Evolutionary conservation across 1,140 invertebrate genomes (phyloP), one percentile per base, ranked within the genome.

Genomic region (Zaprionus davidi): DNA sequence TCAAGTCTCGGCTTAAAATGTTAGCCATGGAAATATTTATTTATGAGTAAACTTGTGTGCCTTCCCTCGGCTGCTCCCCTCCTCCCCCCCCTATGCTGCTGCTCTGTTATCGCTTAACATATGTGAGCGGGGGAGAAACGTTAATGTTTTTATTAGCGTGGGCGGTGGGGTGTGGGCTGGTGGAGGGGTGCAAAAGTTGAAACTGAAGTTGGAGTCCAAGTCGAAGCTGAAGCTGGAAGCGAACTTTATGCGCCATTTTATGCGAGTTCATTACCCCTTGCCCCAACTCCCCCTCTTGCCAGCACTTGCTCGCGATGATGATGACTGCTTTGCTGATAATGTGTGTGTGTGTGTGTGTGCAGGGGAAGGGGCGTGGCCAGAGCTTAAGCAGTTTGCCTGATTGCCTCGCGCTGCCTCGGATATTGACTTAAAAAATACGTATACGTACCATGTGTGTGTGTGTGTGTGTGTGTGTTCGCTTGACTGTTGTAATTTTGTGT

Each of bases 101-200:
- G 31, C 31, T 9, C 31, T 44, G 41, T 15, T 13, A 38, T 12
- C 6, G 15, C 20, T 9, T 11, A 17, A 28, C 46, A 62, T 57
- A 71, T 76, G 55, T 70, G 64, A 34, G 44, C 38, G 38, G 28
- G 60, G 36, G 17, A 49, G 24, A 64, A 67, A 66, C 53, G 69
- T 78, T 83, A 87, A 88, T 87, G 84, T 87, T 87, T 87, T 87
- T 83, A 87, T 87, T 87, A 88, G 73, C 73, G 55, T 26, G 66
- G n/a, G 20, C 2, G 41, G 31, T 2, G 28, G 0, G 5, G 5
- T 5, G 38, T 4, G 36, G 13, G 4, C 20, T 20, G 38, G 38
- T 5, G 38, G 12, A 13, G 5, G 38, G 13, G 2, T 58, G 67
- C 28, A 64, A 71, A 46, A 65, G 62, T 60, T 71, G 51, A 64